A percentile compares a stretch with the other conserved stretches of the same genome.
phyloP scores from a whole-genome alignment of 1,140 invertebrate genomes.

The Caerostris extrusa region DNA sequence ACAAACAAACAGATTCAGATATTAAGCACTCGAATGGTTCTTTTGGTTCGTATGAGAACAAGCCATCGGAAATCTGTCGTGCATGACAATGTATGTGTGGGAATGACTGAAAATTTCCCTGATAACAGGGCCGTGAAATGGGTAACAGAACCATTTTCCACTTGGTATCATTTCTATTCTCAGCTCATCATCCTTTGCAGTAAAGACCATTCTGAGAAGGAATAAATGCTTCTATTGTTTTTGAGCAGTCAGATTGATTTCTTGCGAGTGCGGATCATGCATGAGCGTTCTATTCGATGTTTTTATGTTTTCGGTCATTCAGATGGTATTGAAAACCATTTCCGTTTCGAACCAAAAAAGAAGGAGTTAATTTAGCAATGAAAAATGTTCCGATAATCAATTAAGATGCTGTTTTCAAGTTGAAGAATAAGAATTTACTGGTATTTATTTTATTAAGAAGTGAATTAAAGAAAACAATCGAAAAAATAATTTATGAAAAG shows the following conservation, averaged over 20 bases:
- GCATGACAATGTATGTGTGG: conserved; percentile 7
- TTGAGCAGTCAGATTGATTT: conserved; percentile 41
- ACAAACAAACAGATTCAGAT: background rate
- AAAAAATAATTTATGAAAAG: no score
- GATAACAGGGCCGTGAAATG: conserved; percentile 58
- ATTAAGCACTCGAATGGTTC: conserved; percentile 23
- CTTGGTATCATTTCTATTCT: conserved; percentile 49
- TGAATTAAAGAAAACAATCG: no score
- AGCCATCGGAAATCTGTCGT: conserved; percentile 45
- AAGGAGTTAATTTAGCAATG: background rate
- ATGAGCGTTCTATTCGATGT: background rate
- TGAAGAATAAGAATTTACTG: no score
- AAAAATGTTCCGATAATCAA: background rate
- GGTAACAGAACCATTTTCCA: conserved; percentile 42
- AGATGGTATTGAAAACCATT: background rate
- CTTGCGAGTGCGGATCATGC: conserved; percentile 2
- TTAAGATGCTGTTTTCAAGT: background rate
- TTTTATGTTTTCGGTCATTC: background rate
- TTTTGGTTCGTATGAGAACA: conserved; percentile 4
- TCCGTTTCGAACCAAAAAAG: background rate
- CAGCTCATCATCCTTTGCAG: background rate
- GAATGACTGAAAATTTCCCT: conserved; percentile 38
- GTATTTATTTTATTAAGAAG: no score
- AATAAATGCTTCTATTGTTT: conserved; percentile 41
- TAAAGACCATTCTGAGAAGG: conserved; percentile 22